Evolutionary conservation across 1,140 invertebrate genomes (phyloP).

Genomic region (Hycleus cichorii): DNA sequence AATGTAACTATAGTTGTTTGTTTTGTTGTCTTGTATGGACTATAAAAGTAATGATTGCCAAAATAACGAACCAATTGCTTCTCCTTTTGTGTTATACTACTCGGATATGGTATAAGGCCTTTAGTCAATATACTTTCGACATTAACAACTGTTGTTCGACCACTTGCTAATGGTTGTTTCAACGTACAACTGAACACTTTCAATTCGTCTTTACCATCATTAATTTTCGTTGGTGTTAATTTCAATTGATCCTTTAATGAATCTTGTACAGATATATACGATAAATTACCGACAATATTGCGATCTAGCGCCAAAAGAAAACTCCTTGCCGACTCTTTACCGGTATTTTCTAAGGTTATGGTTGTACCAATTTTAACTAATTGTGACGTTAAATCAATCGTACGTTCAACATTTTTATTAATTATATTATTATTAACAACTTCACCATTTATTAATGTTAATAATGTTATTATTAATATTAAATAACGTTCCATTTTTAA

Average conservation of each 20-base stretch:
- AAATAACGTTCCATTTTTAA: conserved; percentile 22
- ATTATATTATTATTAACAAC: conserved; percentile 43
- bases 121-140: conserved; percentile 74
- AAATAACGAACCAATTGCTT: conserved; percentile 85
- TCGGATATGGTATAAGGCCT: conserved; percentile 73
- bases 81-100: conserved; percentile 82
- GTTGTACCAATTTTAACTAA: conserved; percentile 75
- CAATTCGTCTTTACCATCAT: conserved; percentile 49
- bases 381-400: conserved; percentile 81
- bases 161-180: conserved; percentile 52
- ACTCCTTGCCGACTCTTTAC: conserved; percentile 57
- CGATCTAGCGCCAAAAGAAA: conserved; percentile 68
- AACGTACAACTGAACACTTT: conserved; percentile 49
- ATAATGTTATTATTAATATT: conserved; percentile 9
- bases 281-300: conserved; percentile 54
- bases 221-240: conserved; percentile 48
- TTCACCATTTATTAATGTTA: conserved; percentile 13
- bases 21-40: conserved; percentile 68
- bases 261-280: conserved; percentile 68
- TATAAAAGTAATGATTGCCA: conserved; percentile 78
- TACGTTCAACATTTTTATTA: conserved; percentile 76
- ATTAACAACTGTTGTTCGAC: conserved; percentile 52
- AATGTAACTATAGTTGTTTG: conserved; percentile 60
- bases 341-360: conserved; percentile 75
- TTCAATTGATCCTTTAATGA: conserved; percentile 55